Evolutionary conservation across 2,797 vertebrate genomes (phyloP).

Genomic region (Peromyscus nudipes): DNA sequence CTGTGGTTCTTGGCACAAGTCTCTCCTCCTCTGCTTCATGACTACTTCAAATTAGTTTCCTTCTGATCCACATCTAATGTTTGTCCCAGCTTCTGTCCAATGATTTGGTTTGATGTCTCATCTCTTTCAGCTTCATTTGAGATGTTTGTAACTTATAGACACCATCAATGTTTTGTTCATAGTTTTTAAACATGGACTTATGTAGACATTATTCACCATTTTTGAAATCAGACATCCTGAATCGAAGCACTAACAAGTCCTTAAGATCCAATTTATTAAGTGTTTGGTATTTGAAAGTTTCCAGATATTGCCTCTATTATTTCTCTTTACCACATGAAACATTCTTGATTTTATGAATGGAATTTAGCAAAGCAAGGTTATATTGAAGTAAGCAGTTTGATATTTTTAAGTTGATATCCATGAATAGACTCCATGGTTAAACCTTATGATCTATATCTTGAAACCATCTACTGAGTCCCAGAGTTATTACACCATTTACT

Average conservation of each 20-base stretch:
- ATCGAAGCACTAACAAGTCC: conserved; percentile 12
- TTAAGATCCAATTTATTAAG: conserved; percentile 1
- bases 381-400: conserved; percentile 51
- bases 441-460: conserved; percentile 33
- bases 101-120: conserved; percentile 27
- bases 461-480: conserved; percentile 38
- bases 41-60: background rate
- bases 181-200: background rate
- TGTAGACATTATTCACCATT: background rate
- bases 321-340: conserved; percentile 49
- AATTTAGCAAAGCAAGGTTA: conserved; percentile 50
- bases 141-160: conserved; percentile 8
- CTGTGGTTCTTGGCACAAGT: background rate
- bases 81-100: background rate
- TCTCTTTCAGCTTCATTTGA: background rate
- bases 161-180: background rate
- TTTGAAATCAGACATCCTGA: conserved; percentile 21
- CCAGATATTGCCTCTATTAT: conserved; percentile 47
- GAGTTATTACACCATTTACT: conserved; percentile 62
- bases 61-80: background rate
- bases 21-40: background rate
- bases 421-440: conserved; percentile 57
- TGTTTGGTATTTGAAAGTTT: conserved; percentile 63
- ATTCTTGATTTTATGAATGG: conserved; percentile 38
- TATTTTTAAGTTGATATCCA: conserved; percentile 67